phyloP scores from a whole-genome alignment of 2,888 invertebrate genomes.

The Drosophila formosana region DNA sequence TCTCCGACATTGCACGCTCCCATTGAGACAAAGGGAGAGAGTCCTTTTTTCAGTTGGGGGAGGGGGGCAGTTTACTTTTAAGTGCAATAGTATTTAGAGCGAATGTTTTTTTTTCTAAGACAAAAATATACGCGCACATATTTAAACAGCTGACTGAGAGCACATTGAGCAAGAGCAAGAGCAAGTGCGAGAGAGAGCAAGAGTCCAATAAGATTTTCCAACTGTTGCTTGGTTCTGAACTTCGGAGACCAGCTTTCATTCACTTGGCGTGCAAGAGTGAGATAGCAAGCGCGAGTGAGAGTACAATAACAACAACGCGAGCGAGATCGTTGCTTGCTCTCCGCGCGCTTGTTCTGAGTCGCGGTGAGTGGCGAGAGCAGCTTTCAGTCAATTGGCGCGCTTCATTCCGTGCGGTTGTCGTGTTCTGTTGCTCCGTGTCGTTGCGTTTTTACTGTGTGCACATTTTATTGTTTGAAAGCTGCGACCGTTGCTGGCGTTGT shows the following conservation, averaged over 20 bases:
- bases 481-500: constrained; percentile 32
- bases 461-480: constrained; percentile 44
- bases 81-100: constrained; percentile 82
- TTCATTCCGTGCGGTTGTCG: constrained; percentile 51
- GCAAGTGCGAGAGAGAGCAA: constrained; percentile 1
- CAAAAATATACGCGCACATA: constrained; percentile 65
- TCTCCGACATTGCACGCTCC: constrained; percentile 98
- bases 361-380: constrained; percentile 22
- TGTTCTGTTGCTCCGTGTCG: background rate
- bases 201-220: constrained; percentile 11
- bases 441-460: constrained; percentile 40
- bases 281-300: constrained; percentile 12
- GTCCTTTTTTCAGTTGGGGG: background rate
- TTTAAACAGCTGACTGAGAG: constrained; percentile 55
- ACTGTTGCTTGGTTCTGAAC: constrained; percentile 24
- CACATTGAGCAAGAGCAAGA: constrained; percentile 6
- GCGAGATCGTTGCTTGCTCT: background rate
- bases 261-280: constrained; percentile 3
- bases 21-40: constrained; percentile 87
- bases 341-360: constrained; percentile 29
- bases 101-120: constrained; percentile 38
- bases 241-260: constrained; percentile 11
- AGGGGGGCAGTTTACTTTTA: constrained; percentile 66
- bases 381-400: constrained; percentile 67
- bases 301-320: background rate